Percentiles rank a stretch among this genome's conserved stretches.
Evolutionary conservation across 1,140 invertebrate genomes (phyloP).

Genomic region (Hetaerina americana): DNA sequence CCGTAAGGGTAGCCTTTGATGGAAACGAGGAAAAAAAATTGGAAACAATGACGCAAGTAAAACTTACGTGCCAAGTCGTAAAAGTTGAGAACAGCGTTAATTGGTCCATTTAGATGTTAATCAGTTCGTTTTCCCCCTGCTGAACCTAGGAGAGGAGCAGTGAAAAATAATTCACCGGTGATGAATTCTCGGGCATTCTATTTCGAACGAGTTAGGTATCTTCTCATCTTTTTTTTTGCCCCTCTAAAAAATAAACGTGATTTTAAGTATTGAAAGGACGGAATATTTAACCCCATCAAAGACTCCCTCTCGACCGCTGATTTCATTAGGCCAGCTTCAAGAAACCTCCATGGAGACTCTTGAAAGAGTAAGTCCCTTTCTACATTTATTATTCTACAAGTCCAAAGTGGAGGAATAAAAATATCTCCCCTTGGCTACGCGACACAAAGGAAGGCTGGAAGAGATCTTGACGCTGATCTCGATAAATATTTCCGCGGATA

Average conservation of each 20-base stretch:
- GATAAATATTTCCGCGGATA: too few species aligned
- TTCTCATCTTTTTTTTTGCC: too few species aligned
- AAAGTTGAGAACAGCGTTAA: background rate
- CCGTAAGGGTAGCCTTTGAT: too few species aligned
- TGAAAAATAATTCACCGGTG: background rate
- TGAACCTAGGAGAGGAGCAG: background rate
- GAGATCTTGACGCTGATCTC: too few species aligned
- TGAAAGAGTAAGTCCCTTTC: too few species aligned
- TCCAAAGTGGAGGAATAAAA: too few species aligned
- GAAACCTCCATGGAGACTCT: too few species aligned
- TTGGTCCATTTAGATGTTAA: background rate
- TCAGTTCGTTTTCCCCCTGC: background rate
- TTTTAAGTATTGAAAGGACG: background rate
- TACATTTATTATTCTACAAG: too few species aligned
- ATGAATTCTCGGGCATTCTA: background rate
- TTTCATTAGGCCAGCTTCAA: background rate
- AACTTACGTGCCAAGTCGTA: background rate
- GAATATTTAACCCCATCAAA: slow-evolving; percentile 1
- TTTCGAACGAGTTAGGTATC: too few species aligned
- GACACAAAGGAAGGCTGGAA: too few species aligned
- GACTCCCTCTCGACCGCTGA: background rate
- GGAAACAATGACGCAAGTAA: background rate
- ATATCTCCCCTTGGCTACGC: too few species aligned
- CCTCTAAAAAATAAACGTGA: background rate
- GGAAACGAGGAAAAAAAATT: too few species aligned